Evolutionary conservation across 2,113 vertebrate species (phyloP).

Genomic region (Gymnobelideus leadbeateri): DNA sequence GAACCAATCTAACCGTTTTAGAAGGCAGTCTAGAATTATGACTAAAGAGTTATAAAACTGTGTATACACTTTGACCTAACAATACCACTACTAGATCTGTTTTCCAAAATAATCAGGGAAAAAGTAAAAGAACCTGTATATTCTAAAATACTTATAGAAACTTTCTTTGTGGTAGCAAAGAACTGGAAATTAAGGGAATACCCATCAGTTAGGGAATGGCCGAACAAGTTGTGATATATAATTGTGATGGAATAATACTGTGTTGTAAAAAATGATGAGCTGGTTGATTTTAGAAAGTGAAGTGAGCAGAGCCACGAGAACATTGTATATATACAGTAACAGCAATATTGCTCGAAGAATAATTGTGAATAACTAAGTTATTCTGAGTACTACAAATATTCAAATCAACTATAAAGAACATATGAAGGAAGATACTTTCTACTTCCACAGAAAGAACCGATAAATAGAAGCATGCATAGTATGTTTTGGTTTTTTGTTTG

Average conservation of each 20-base stretch:
- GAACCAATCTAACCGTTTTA: not conserved
- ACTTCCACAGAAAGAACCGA: not conserved
- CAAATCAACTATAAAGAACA: too few species aligned
- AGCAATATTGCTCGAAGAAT: not conserved
- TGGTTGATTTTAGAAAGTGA: not conserved
- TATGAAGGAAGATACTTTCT: not conserved
- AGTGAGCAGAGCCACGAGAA: not conserved
- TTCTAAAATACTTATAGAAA: not conserved
- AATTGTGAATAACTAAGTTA: not conserved
- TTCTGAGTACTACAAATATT: not conserved
- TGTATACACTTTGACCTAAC: not conserved
- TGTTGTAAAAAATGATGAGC: not conserved
- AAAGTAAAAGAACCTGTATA: not conserved
- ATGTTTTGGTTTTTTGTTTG: too few species aligned
- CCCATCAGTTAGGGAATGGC: not conserved
- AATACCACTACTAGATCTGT: not conserved
- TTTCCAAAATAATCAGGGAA: not conserved
- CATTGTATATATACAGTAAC: not conserved
- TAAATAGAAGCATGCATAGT: not conserved
- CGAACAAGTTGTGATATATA: not conserved
- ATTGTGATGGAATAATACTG: not conserved
- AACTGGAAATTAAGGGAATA: not conserved
- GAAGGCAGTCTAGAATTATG: not conserved
- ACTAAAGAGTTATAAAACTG: not conserved
- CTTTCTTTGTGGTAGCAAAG: not conserved